Base-by-base conservation (phyloP, 2,113 vertebrate genomes). In the Suricata suricatta region DNA sequence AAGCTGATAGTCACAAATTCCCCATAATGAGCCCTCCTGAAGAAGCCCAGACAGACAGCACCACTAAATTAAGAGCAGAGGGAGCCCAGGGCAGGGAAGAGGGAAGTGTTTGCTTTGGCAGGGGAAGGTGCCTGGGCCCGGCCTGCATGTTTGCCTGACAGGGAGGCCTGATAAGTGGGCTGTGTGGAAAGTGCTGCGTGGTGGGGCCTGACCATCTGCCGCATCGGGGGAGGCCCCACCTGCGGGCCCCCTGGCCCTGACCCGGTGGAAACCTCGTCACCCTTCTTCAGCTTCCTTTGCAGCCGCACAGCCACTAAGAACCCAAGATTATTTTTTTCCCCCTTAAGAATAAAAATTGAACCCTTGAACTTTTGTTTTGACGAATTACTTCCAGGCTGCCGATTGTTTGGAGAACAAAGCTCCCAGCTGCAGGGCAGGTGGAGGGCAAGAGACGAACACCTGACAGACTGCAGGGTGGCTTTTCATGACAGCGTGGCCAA, bases 31-130 rank as follows among this genome's bases (percentile, higher is more conserved):
- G 95, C 80, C 52, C 89, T 96, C 85, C 72, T 79, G 93, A 97
- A 98, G 95, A 97, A 97, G 97, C 84, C 91, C n/a, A 76, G 93
- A 72, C 44, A 93, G 95, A 90, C 93, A 96, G 91, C 35, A 68
- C 97, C 47, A 50, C 95, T 95, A 95, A 98, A 98, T 68, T 91
- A 97, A 97, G 92, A 96, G 64, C 92, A 81, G 96, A 94, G 93
- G 90, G 91, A 97, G 90, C 89, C 91, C 38, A n/a, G 95, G 98
- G 90, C 96, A 47, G 92, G 95, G 95, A 52, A 0, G 35, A 85
- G 38, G 66, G 88, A 87, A 93, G 54, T 98, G 97, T 98, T 99
- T 98, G 98, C 97, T 98, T 98, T 98, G 95, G 97, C 94, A 95
- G 93, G 72, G 47, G 96, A 95, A 64, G 97, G 96, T 83, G 47